A percentile compares a stretch with the other conserved stretches of the same genome.
Evolutionary conservation across 2,113 vertebrate species (phyloP).

Genomic region (Zosterops lateralis): DNA sequence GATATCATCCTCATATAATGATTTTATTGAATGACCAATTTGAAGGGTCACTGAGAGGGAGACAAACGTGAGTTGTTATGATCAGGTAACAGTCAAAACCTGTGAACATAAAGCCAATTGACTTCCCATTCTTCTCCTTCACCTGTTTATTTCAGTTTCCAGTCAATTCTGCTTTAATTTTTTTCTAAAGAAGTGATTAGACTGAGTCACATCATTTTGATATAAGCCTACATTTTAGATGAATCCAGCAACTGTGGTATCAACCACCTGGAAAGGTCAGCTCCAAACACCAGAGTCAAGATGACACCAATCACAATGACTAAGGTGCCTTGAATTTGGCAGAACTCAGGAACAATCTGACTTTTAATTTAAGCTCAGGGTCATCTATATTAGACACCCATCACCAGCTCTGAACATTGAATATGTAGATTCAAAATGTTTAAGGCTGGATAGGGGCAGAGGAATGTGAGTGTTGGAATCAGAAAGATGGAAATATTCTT

Average conservation of each 20-base stretch:
- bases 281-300: neutral
- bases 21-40: neutral
- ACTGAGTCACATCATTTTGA: neutral
- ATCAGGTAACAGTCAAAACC: neutral
- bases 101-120: fast-evolving
- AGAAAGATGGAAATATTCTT: neutral
- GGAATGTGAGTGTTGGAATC: neutral
- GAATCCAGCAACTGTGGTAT: neutral
- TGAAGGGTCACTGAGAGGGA: neutral
- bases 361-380: neutral
- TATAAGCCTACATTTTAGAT: neutral
- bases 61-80: neutral
- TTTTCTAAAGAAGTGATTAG: neutral
- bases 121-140: neutral
- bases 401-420: neutral
- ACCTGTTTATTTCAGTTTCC: neutral
- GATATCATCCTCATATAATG: neutral
- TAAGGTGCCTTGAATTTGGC: neutral
- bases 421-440: neutral
- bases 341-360: neutral
- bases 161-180: neutral
- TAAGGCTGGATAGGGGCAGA: neutral
- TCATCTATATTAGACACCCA: neutral
- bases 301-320: neutral
- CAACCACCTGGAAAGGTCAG: neutral